A percentile compares a stretch with the other conserved stretches of the same genome.
Conservation (phyloP, 1,140 invertebrate species). For the Nasonia longicornis region DNA sequence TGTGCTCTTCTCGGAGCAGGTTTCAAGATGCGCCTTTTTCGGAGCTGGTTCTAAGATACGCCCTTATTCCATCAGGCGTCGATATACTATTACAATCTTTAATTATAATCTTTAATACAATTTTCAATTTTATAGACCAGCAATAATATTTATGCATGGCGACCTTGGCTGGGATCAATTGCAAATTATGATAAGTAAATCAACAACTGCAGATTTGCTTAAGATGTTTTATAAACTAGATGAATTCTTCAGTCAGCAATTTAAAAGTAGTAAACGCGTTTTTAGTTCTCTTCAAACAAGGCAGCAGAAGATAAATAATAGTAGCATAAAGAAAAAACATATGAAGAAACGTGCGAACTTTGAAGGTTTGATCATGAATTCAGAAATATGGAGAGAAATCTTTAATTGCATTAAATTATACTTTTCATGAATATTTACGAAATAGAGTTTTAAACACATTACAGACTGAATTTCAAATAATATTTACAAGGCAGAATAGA, state of each 20-base stretch:
- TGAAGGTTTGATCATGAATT: slow-evolving; percentile 54
- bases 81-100: too few species aligned
- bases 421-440: too few species aligned
- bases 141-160: slow-evolving; percentile 93
- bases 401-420: background rate
- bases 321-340: slow-evolving; percentile 68
- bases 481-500: too few species aligned
- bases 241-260: slow-evolving; percentile 96
- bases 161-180: slow-evolving; percentile 94
- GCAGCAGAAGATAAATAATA: slow-evolving; percentile 66
- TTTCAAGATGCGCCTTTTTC: too few species aligned
- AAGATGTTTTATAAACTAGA: slow-evolving; percentile 97
- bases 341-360: slow-evolving; percentile 60
- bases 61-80: too few species aligned
- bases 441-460: too few species aligned
- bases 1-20: too few species aligned
- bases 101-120: too few species aligned
- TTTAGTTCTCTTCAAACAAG: slow-evolving; percentile 82
- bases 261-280: slow-evolving; percentile 91
- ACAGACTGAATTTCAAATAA: too few species aligned
- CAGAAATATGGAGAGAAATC: background rate
- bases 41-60: too few species aligned
- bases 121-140: slow-evolving; percentile 73
- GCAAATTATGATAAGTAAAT: slow-evolving; percentile 95
- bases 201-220: slow-evolving; percentile 94